Evolutionary conservation across 2,888 invertebrate species (phyloP), one percentile per base, ranked within the genome.

Genomic region (Hydropsyche betteni): DNA sequence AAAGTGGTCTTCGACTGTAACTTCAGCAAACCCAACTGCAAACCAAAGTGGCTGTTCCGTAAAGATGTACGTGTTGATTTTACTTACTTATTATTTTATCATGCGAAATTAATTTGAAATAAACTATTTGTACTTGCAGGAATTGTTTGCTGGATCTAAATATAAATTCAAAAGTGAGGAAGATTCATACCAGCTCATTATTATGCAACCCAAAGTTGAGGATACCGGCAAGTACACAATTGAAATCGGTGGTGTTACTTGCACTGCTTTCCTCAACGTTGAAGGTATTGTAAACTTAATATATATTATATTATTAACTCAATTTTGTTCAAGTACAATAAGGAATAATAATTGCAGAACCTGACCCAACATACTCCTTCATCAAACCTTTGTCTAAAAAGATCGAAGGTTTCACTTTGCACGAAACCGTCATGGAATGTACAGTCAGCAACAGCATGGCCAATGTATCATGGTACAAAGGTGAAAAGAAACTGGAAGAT

Each of bases 181-280:
- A 82, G 96, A 97, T 82, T 91, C 92, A 0, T 98, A 99, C 85
- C 94, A 93, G 82, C 88, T 99, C 80, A 93, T 95, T 80, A 96
- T 99, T 81, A 90, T 90, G 84, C 91, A 90, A 82, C 98, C 99
- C 0, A 96, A 95, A 86, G 95, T 95, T 52, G 99, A 99, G 81
- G 99, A 99, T 84, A 94, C 94, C 80, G 99, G 98, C 81, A 97
- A 97, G 88, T 98, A 98, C 83, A 95, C 95, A 0, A 93, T 98
- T 81, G 97, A 99, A 87, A 96, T 98, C 81, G 94, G 95, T 81
- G 96, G 97, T 74, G 90, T 95, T 69, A 91, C 92, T 74, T 94
- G 94, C 81, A 93, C 95, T 24, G 98, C 94, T 68, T 95, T 96
- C 87, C 90, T 99, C 75, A 96, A 94, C 86, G 98, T 99, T 33